A percentile compares a stretch with the other conserved stretches of the same genome.
Evolutionary conservation across 2,113 vertebrate genomes (phyloP).

Genomic region (Arvicanthis niloticus): DNA sequence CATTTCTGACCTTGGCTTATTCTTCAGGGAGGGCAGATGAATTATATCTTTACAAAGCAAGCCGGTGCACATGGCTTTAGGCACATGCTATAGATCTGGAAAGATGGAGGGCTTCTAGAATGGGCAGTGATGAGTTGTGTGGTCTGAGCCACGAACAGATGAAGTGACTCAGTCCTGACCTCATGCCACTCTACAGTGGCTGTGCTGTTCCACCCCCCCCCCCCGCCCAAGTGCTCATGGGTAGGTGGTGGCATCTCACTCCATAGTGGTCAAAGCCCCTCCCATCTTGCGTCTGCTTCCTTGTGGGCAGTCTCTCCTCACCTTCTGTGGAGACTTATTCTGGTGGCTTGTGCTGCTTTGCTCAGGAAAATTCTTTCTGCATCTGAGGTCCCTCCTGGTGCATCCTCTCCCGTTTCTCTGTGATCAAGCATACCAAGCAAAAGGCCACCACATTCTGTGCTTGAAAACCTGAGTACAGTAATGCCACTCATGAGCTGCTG

Average conservation of each 20-base stretch:
- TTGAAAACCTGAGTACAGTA: not conserved
- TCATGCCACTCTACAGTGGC: rapidly evolving
- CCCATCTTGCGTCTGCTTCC: not conserved
- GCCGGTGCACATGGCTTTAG: not conserved
- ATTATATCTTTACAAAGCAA: not conserved
- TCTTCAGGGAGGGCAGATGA: not conserved
- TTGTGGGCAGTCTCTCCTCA: not conserved
- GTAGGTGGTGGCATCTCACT: not conserved
- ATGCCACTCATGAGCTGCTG: not conserved
- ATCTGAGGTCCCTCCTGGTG: not conserved
- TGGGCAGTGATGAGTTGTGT: not conserved
- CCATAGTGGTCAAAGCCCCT: not conserved
- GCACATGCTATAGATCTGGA: not conserved
- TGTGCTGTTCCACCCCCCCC: not conserved
- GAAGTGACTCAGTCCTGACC: not conserved
- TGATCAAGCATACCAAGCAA: not conserved
- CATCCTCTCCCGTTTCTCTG: not conserved
- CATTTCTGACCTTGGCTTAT: not conserved
- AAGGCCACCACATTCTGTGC: not conserved
- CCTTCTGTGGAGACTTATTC: not conserved
- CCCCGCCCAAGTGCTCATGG: not conserved
- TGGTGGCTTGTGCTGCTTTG: not conserved
- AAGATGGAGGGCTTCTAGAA: not conserved
- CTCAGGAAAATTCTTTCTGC: not conserved
- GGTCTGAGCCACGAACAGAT: not conserved